Conservation (phyloP, 2,113 vertebrate genomes). For the Rynchops niger region DNA sequence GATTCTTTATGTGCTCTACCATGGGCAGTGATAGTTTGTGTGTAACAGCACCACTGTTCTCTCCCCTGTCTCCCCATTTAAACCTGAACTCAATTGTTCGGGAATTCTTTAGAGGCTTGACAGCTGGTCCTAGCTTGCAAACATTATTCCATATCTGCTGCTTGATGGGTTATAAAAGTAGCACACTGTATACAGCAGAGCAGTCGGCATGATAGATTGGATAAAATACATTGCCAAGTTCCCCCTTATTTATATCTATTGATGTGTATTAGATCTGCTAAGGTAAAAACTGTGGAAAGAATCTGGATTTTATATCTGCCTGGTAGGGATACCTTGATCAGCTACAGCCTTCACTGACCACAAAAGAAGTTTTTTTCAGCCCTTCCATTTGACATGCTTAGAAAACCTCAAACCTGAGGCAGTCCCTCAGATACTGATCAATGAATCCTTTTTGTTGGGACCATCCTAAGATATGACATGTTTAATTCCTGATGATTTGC, state of each 20-base stretch:
- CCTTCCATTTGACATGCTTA: not conserved
- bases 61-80: not conserved
- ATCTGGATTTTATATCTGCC: slow-evolving; percentile 64
- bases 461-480: fast-evolving
- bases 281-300: slow-evolving; percentile 48
- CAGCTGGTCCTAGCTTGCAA: slow-evolving; percentile 66
- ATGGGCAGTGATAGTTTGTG: not conserved
- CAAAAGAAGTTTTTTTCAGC: not conserved
- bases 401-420: not conserved
- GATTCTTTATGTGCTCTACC: slow-evolving; percentile 48
- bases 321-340: slow-evolving; percentile 42
- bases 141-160: slow-evolving; percentile 62
- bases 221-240: slow-evolving; percentile 56
- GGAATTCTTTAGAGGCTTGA: slow-evolving; percentile 64
- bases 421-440: not conserved
- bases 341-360: not conserved
- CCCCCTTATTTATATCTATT: slow-evolving; percentile 26
- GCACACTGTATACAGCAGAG: slow-evolving; percentile 26
- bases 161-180: slow-evolving; percentile 70
- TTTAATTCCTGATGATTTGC: not conserved
- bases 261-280: slow-evolving; percentile 37
- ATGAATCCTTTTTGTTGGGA: not conserved
- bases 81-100: slow-evolving; percentile 51
- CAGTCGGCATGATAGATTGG: slow-evolving; percentile 53
- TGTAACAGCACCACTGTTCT: not conserved